These are phyloP conservation scores for Phrynocephalus versicolor DNA, from an alignment of 2,113 vertebrate species.

Conservation along the genomic window DNA sequence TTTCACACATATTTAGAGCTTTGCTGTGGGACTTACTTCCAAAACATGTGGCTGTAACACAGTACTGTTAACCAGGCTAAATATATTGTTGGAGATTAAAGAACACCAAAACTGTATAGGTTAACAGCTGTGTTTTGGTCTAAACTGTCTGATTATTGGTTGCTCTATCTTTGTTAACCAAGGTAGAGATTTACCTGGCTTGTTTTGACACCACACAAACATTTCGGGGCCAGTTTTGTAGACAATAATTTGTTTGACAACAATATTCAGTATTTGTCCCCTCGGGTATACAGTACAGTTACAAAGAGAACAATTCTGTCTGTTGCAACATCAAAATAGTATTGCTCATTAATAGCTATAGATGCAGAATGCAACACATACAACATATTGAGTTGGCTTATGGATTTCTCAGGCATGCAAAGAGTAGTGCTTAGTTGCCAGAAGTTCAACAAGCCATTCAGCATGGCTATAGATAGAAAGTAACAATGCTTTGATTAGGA, in stretches of 20 bases:
- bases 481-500: slow-evolving; percentile 23
- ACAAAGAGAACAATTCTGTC: fast-evolving
- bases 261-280: neutral
- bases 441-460: slow-evolving; percentile 32
- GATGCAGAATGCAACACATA: slow-evolving; percentile 8
- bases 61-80: neutral
- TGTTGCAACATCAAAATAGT: neutral
- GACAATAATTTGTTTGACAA: slow-evolving; percentile 8
- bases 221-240: neutral
- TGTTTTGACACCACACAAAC: fast-evolving
- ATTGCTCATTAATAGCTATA: neutral
- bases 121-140: neutral
- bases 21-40: neutral
- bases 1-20: neutral
- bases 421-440: neutral
- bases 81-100: neutral
- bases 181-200: neutral
- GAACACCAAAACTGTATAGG: slow-evolving; percentile 5
- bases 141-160: neutral
- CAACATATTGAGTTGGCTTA: slow-evolving; percentile 2
- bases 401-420: slow-evolving; percentile 10
- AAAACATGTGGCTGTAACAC: neutral
- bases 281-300: fast-evolving
- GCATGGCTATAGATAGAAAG: neutral
- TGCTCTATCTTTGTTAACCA: slow-evolving; percentile 15